Conservation (phyloP, 2,888 invertebrate species). For the Polydrusus pterygomalis region DNA sequence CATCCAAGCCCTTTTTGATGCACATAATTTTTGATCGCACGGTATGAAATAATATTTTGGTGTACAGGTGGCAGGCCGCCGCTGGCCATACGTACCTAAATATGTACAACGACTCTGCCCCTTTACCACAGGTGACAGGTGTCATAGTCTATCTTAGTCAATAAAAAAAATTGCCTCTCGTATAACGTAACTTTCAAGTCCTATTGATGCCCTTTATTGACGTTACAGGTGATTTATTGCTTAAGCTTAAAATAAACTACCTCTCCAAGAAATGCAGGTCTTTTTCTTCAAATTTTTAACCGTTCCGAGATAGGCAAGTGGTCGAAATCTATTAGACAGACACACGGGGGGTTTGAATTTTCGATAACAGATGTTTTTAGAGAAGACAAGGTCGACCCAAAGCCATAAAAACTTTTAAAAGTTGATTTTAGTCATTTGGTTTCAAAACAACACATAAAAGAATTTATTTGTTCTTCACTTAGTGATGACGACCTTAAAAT, state of each 20-base stretch:
- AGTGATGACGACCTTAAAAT: background rate
- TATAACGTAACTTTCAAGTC: slow-evolving; percentile 36
- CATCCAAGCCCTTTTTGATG: no score
- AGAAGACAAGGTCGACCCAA: slow-evolving; percentile 17
- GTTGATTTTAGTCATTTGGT: slow-evolving; percentile 10
- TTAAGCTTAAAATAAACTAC: slow-evolving; percentile 28
- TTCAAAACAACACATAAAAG: slow-evolving; percentile 19
- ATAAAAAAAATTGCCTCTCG: slow-evolving; percentile 36
- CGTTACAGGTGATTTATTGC: slow-evolving; percentile 45
- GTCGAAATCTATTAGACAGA: slow-evolving; percentile 13
- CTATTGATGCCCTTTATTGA: slow-evolving; percentile 39
- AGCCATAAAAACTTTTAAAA: slow-evolving; percentile 21
- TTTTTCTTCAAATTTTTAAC: slow-evolving; percentile 41
- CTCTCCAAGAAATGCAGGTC: slow-evolving; percentile 31
- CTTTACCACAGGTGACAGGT: slow-evolving; percentile 38
- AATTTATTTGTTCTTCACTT: slow-evolving; percentile 13
- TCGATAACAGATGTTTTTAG: slow-evolving; percentile 14
- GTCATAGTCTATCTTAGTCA: slow-evolving; percentile 19
- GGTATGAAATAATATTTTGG: no score
- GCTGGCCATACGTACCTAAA: no score
- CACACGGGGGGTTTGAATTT: background rate
- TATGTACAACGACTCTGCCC: background rate
- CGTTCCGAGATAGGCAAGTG: slow-evolving; percentile 17
- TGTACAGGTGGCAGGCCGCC: no score
- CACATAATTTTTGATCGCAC: no score